phyloP scores from a whole-genome alignment of 2,113 vertebrate species.

The Pelecanus crispus region DNA sequence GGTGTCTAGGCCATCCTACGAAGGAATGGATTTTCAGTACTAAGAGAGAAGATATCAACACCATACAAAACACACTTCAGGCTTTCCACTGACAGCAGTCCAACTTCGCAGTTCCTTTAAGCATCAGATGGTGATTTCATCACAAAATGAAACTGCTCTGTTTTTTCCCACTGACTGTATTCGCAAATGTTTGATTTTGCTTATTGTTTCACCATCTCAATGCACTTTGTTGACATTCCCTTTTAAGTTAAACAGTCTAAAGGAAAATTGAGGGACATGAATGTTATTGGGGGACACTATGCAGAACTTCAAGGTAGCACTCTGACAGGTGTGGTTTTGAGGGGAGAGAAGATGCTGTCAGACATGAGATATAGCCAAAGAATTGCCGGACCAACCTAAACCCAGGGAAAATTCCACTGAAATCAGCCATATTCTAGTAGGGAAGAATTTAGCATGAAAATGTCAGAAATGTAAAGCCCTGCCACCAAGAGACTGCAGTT shows the following conservation, averaged over 20 bases:
- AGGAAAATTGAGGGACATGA: not conserved
- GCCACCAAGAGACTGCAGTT: not conserved
- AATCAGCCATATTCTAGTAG: not conserved
- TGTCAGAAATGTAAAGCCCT: not conserved
- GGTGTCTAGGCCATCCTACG: not conserved
- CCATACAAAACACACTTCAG: not conserved
- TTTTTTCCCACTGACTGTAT: not conserved
- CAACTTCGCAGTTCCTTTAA: not conserved
- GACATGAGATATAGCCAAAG: not conserved
- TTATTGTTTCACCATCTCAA: not conserved
- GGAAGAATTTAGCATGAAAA: not conserved
- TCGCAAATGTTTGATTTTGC: not conserved
- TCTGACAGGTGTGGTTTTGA: not conserved
- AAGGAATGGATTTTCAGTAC: not conserved
- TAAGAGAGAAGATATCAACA: not conserved
- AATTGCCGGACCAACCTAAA: not conserved
- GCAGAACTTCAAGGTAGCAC: not conserved
- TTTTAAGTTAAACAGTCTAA: not conserved
- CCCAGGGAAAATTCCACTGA: not conserved
- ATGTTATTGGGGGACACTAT: not conserved
- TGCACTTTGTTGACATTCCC: not conserved
- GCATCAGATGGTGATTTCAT: not conserved
- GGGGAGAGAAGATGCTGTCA: not conserved
- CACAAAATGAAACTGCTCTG: not conserved
- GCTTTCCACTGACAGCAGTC: not conserved